Conservation (phyloP, 2,888 invertebrate genomes). For the Ochlodes sylvanus region DNA sequence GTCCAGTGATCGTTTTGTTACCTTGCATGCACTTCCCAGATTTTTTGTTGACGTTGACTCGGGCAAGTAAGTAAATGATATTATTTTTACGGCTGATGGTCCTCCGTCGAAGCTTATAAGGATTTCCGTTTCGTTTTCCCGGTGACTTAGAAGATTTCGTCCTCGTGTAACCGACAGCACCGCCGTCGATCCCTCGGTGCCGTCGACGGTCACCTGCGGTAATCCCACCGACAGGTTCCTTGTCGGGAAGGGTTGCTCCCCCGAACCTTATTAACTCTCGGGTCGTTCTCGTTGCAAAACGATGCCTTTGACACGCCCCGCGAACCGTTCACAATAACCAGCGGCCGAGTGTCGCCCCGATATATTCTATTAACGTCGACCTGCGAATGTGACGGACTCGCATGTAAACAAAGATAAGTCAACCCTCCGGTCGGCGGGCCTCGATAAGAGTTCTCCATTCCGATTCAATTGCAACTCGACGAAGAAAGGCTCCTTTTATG, state of each 20-base stretch:
- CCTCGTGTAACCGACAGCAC: too few relatives aligned
- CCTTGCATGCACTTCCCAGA: slow-evolving; percentile 31
- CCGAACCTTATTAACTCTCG: slow-evolving; percentile 70
- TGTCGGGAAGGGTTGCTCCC: slow-evolving; percentile 46
- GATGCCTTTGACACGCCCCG: slow-evolving; percentile 65
- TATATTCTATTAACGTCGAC: slow-evolving; percentile 47
- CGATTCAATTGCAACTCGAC: slow-evolving; percentile 25
- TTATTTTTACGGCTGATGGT: slow-evolving; percentile 16
- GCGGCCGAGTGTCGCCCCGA: slow-evolving; percentile 44
- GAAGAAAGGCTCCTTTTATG: slow-evolving; percentile 31
- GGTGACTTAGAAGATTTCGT: background rate
- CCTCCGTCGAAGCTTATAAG: too few relatives aligned
- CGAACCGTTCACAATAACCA: slow-evolving; percentile 43
- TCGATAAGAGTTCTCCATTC: slow-evolving; percentile 20
- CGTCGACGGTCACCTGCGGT: slow-evolving; percentile 39
- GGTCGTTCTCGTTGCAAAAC: slow-evolving; percentile 55
- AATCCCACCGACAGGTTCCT: slow-evolving; percentile 29
- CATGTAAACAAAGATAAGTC: slow-evolving; percentile 37
- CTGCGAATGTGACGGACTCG: slow-evolving; percentile 42
- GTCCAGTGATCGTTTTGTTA: slow-evolving; percentile 42
- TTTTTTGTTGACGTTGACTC: slow-evolving; percentile 29
- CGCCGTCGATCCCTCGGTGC: too few relatives aligned
- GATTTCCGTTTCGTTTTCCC: too few relatives aligned
- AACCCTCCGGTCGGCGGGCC: slow-evolving; percentile 15
- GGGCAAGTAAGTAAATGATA: slow-evolving; percentile 41